A percentile compares a stretch with the other conserved stretches of the same genome.
Evolutionary conservation across 2,797 vertebrate genomes (phyloP).

Genomic region (Hoplostethus mediterraneus): DNA sequence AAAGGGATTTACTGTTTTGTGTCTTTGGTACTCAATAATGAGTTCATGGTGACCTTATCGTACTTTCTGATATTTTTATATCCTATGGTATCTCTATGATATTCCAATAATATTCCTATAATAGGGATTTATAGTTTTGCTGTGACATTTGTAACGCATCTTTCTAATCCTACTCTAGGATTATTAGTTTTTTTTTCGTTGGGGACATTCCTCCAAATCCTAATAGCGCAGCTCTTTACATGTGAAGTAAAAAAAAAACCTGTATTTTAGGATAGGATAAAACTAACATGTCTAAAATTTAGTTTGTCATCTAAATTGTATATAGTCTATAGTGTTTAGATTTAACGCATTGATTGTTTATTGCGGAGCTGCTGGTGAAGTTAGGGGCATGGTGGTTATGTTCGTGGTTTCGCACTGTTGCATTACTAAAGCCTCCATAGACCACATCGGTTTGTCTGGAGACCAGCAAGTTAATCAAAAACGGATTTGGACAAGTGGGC

Average conservation of each 20-base stretch:
- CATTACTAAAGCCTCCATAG: slow-evolving; percentile 65
- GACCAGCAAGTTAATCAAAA: slow-evolving; percentile 82
- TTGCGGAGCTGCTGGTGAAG: slow-evolving; percentile 51
- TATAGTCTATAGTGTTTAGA: not conserved
- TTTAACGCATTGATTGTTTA: slow-evolving; percentile 14
- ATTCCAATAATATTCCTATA: not conserved
- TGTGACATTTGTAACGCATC: too few relatives aligned
- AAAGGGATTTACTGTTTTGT: not conserved
- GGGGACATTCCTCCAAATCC: too few relatives aligned
- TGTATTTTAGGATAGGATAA: not conserved
- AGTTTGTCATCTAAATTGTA: not conserved
- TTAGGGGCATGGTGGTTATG: slow-evolving; percentile 62
- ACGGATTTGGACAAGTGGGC: slow-evolving; percentile 80
- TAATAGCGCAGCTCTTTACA: not conserved
- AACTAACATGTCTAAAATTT: not conserved
- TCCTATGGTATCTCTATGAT: not conserved
- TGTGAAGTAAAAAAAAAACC: not conserved
- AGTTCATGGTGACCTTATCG: slow-evolving; percentile 15
- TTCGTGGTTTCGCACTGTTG: slow-evolving; percentile 78
- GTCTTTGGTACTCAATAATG: not conserved
- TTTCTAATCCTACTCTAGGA: too few relatives aligned
- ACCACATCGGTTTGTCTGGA: slow-evolving; percentile 76
- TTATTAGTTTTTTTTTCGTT: too few relatives aligned
- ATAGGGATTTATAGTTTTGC: too few relatives aligned
- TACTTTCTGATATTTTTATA: not conserved